A percentile compares a stretch with the other conserved stretches of the same genome.
Conservation (phyloP, 2,888 invertebrate genomes). For the Brachycybe producta region DNA sequence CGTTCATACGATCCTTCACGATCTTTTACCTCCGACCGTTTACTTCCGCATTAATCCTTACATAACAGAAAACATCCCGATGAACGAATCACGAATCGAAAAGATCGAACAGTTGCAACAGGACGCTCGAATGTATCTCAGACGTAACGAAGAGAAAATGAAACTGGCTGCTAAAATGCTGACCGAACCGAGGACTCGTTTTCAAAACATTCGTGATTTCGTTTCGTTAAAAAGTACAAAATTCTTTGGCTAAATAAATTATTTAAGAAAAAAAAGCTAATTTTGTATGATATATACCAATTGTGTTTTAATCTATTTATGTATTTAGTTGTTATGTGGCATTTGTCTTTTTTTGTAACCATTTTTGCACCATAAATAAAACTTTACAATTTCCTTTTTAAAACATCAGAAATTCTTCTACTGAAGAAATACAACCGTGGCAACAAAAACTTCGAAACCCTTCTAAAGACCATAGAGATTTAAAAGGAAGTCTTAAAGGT, state of each 20-base stretch:
- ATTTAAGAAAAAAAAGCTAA: neutral
- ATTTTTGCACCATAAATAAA: too few species aligned
- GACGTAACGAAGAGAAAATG: constrained; percentile 63
- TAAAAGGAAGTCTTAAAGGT: too few species aligned
- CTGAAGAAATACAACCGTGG: too few species aligned
- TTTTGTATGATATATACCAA: neutral
- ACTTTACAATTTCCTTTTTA: too few species aligned
- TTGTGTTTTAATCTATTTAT: too few species aligned
- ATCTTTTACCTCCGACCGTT: constrained; percentile 53
- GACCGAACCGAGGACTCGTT: constrained; percentile 10
- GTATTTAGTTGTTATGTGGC: too few species aligned
- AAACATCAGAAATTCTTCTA: too few species aligned
- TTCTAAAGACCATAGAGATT: too few species aligned
- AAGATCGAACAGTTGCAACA: constrained; percentile 54
- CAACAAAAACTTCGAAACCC: too few species aligned
- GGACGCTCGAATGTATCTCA: constrained; percentile 64
- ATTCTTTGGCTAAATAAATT: neutral
- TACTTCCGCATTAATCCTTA: constrained; percentile 85
- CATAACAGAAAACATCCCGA: constrained; percentile 58
- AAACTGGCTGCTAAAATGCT: constrained; percentile 27
- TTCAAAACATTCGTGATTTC: constrained; percentile 13
- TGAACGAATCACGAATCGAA: constrained; percentile 64
- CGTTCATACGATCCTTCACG: constrained; percentile 60
- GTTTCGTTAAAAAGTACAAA: constrained; percentile 1
- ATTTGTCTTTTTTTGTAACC: too few species aligned